These are phyloP conservation scores for Augochlorella aurata DNA, from an alignment of 2,888 invertebrate genomes.

Conservation along the genomic window DNA sequence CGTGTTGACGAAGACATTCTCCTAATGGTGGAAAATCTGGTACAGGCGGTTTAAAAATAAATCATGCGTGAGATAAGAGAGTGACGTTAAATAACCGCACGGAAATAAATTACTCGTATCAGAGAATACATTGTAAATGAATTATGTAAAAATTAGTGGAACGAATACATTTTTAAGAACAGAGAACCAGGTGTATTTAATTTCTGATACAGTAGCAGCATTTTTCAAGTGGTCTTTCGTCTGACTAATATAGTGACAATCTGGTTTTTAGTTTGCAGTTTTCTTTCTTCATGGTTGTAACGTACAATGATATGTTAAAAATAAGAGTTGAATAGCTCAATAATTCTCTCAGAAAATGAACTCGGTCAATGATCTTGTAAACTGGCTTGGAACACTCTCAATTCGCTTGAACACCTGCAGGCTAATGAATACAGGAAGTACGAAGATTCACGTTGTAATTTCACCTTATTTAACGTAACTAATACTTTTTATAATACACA, in stretches of 20 bases:
- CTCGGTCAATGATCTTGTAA: background rate
- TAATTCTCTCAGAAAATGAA: background rate
- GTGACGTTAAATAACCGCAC: background rate
- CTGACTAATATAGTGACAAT: background rate
- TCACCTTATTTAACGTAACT: constrained; percentile 1
- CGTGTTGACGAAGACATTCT: background rate
- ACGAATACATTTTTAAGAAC: too few species aligned
- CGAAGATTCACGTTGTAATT: constrained; percentile 5
- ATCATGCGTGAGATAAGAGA: background rate
- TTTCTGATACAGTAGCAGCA: background rate
- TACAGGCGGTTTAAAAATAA: background rate
- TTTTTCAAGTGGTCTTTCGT: background rate
- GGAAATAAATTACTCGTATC: background rate
- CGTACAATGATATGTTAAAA: background rate
- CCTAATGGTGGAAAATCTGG: background rate
- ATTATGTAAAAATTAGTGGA: background rate
- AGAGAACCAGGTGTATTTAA: background rate
- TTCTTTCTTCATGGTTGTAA: background rate
- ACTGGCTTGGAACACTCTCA: background rate
- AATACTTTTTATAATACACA: background rate
- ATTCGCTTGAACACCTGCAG: constrained; percentile 8
- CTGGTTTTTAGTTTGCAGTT: background rate
- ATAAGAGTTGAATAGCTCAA: background rate
- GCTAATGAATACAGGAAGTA: background rate
- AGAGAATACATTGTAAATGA: too few species aligned